phyloP scores from a whole-genome alignment of 2,797 vertebrate genomes.

The Chromobotia macracanthus region DNA sequence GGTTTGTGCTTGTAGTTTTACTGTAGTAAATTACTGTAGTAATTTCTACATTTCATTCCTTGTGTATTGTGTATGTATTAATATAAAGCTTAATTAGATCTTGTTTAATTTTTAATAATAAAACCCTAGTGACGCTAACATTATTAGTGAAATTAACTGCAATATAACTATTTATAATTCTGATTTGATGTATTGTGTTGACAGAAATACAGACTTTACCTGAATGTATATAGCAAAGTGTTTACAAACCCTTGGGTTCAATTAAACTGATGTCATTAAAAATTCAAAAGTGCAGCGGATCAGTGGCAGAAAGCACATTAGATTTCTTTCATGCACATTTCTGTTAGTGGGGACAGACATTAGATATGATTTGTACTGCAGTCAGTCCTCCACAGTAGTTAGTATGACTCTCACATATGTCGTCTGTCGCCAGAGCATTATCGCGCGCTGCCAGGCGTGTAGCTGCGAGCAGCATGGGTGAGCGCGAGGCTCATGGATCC shows the following conservation, averaged over 20 bases:
- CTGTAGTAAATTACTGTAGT: no score
- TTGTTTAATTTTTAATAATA: no score
- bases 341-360: constrained; percentile 25
- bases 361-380: constrained; percentile 49
- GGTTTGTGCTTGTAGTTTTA: neutral
- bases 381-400: constrained; percentile 50
- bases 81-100: neutral
- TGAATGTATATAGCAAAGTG: no score
- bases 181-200: no score
- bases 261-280: neutral
- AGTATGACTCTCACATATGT: constrained; percentile 53
- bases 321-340: constrained; percentile 8
- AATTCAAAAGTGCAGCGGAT: neutral
- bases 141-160: no score
- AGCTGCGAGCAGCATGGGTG: constrained; percentile 55
- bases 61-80: neutral
- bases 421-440: constrained; percentile 59
- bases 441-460: constrained; percentile 60
- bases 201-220: no score
- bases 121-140: no score
- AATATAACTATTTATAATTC: neutral
- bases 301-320: neutral
- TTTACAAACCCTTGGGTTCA: neutral
- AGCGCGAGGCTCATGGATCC: constrained; percentile 43
- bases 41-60: no score